phyloP scores from a whole-genome alignment of 2,113 vertebrate species.

The Crotalus tigris region DNA sequence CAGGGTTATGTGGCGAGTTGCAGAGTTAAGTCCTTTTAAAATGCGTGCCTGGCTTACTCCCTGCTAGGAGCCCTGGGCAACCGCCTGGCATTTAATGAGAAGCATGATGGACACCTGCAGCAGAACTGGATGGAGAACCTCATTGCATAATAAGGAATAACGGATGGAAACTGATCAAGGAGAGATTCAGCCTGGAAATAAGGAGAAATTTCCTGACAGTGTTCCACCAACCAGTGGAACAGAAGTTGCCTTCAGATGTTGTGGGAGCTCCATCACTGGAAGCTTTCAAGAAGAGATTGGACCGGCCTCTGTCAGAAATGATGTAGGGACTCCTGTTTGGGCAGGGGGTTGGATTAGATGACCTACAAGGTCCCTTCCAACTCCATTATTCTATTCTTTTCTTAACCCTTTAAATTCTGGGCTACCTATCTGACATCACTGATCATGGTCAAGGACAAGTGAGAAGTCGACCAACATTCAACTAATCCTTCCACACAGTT shows the following conservation, averaged over 20 bases:
- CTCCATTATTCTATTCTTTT: too few relatives aligned
- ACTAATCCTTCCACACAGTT: neutral
- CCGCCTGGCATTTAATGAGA: neutral
- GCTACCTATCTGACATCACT: neutral
- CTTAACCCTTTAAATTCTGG: neutral
- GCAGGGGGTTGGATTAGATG: too few relatives aligned
- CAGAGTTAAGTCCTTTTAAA: neutral
- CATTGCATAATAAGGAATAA: neutral
- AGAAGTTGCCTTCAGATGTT: too few relatives aligned
- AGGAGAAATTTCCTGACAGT: too few relatives aligned
- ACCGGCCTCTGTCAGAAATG: too few relatives aligned
- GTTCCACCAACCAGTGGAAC: too few relatives aligned
- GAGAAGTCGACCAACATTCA: neutral
- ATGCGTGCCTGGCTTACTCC: neutral
- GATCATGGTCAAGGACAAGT: neutral
- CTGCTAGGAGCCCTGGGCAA: neutral
- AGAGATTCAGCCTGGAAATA: too few relatives aligned
- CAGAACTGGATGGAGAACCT: neutral
- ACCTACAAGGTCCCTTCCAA: too few relatives aligned
- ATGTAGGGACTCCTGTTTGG: too few relatives aligned
- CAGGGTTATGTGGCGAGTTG: neutral
- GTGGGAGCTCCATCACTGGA: too few relatives aligned
- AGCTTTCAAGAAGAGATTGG: too few relatives aligned
- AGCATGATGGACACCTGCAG: neutral
- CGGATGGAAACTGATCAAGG: too few relatives aligned